Base-by-base conservation (phyloP, 2,888 invertebrate genomes). In the Autographa pulchrina region DNA sequence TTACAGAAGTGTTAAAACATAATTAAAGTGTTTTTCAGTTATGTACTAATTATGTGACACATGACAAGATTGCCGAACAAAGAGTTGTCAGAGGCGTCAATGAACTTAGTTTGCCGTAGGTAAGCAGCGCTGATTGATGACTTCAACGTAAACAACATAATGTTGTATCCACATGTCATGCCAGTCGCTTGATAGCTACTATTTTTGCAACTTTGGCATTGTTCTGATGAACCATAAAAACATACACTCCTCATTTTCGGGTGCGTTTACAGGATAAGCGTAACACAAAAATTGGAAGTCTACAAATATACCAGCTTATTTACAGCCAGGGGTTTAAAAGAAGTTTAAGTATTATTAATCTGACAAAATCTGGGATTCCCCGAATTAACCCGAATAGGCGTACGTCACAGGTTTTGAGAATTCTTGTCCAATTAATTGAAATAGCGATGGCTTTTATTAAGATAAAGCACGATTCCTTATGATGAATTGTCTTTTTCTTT, bases 51-150 rank as follows among this genome's bases (percentile, higher is more conserved):
- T 65, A 68, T 71, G 68, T 65, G 67, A 62, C 59, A 71, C 31
- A 75, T 78, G 41, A 71, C 66, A 63, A 65, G 59, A 61, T 67
- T 41, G n/a, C 16, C 52, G 52, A 72, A 77, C 77, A 80, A 82
- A 84, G 77, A 81, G 61, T 43, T 43, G 66, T 48, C 63, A 43
- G 61, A 54, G 66, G 65, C 77, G 88, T 88, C 88, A 88, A 85
- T 82, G 88, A 88, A 88, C 89, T 82, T 65, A 60, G 63, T 76
- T 72, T 69, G 66, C 58, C 65, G 78, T 77, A 64, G 78, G 80
- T 81, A 82, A 87, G 83, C 84, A 80, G 76, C 76, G 70, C 69
- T 83, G 82, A 86, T 80, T 84, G 84, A 87, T 88, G 88, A 86
- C 74, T 81, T 85, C 82, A 72, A 71, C 74, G 72, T 68, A 77